Conservation (phyloP, 2,113 vertebrate genomes). For the Naja naja region DNA sequence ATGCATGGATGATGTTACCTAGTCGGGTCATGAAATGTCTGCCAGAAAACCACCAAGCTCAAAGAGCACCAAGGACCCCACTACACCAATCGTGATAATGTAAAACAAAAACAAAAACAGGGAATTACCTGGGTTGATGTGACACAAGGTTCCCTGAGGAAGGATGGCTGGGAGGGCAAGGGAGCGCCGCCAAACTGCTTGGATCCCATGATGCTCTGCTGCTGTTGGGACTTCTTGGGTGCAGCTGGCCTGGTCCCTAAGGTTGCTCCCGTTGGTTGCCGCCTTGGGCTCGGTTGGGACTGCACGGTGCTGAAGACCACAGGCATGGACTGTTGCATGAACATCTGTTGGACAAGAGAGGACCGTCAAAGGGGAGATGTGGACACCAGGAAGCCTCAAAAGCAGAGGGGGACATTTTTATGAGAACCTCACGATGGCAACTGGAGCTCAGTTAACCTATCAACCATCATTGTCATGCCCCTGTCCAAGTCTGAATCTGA, state of each 20-base stretch:
- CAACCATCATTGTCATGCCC: neutral
- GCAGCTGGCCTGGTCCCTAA: conserved; percentile 60
- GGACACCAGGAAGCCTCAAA: neutral
- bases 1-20: neutral
- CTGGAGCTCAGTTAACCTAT: neutral
- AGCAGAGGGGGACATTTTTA: neutral
- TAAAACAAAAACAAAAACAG: neutral
- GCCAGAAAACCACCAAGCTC: neutral
- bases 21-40: neutral
- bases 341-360: conserved; percentile 67
- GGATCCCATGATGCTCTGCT: neutral
- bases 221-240: conserved; percentile 58
- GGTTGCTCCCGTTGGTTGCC: conserved; percentile 42
- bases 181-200: conserved; percentile 57
- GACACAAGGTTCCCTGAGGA: conserved; percentile 68
- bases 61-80: neutral
- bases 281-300: conserved; percentile 63
- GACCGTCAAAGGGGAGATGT: neutral
- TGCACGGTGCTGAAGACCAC: conserved; percentile 58
- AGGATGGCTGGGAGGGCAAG: conserved; percentile 55
- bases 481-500: too few relatives aligned
- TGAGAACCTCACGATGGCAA: neutral
- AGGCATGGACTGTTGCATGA: conserved; percentile 75
- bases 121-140: conserved; percentile 73
- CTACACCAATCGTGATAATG: neutral